phyloP scores from a whole-genome alignment of 2,888 invertebrate genomes.

The Sarcophaga rosellei region DNA sequence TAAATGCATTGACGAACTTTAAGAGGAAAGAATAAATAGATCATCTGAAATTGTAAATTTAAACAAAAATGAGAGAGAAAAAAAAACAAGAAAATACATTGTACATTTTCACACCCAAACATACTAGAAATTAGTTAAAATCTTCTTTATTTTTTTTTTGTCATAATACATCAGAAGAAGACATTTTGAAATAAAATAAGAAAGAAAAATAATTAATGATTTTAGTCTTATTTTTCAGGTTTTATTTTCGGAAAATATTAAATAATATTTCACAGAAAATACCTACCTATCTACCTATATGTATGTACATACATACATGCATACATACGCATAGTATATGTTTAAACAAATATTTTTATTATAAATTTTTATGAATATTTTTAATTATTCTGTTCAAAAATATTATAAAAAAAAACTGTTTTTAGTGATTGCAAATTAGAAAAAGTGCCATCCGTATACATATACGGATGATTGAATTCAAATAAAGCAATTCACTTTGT shows the following conservation, averaged over 20 bases:
- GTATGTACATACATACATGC: neutral
- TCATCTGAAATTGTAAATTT: conserved; percentile 5
- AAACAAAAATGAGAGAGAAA: too few species aligned
- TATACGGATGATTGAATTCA: too few species aligned
- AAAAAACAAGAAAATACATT: too few species aligned
- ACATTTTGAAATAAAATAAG: conserved; percentile 23
- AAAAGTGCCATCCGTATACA: too few species aligned
- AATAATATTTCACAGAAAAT: neutral
- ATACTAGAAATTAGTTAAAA: conserved; percentile 22
- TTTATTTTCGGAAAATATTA: neutral
- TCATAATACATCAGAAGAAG: conserved; percentile 12
- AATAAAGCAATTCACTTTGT: too few species aligned
- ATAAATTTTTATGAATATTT: too few species aligned
- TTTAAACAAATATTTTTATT: too few species aligned
- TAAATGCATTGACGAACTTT: conserved; percentile 35
- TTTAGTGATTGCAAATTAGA: too few species aligned
- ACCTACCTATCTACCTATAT: neutral
- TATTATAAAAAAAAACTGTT: too few species aligned
- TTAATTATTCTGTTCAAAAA: too few species aligned
- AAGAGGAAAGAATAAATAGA: neutral
- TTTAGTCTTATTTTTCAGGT: neutral
- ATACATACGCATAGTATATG: too few species aligned
- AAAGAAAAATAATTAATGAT: neutral
- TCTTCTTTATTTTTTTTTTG: neutral
- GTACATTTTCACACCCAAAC: neutral